Base-by-base conservation (phyloP, 2,888 invertebrate genomes). In the Rhogogaster chlorosoma region DNA sequence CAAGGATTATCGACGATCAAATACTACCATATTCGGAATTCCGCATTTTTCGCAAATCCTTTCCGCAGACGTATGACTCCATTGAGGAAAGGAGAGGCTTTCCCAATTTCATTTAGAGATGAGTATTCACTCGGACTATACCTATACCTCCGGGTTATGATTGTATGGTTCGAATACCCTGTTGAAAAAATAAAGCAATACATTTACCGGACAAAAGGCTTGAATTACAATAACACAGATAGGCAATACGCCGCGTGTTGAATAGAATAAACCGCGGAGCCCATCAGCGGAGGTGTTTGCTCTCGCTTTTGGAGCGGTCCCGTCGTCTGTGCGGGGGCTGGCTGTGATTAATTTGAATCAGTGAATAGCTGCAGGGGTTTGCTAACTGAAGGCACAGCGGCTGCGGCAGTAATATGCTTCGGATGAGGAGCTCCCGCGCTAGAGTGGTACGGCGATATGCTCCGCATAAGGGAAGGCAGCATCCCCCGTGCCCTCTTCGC, bases 321-420 rank as follows among this genome's bases (percentile, higher is more conserved):
- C 83, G 45, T 67, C 83, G 80, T 67, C 67, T 57, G 78, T 57
- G 22, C 83, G 83, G 83, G 83, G 83, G 67, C 32, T 87, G 90
- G 92, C 90, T 91, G 93, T 93, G 93, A 93, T 93, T 93, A 93
- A 93, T 93, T 93, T 93, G 92, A 93, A 92, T 93, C 91, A 90
- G 92, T 92, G 92, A 93, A 93, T 93, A 90, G 92, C 90, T 91
- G 88, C 88, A 90, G 91, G 93, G 92, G 92, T 92, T 91, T 91
- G 90, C 89, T 88, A 89, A 90, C 90, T 88, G 90, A 91, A 90
- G 90, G 89, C 89, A 90, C 90, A 89, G 88, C 88, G 88, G 85
- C 85, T 70, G 42, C 83, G 42, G 86, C 86, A 85, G 89, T 89
- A 90, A 90, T 91, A 89, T 89, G 89, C 88, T 86, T 87, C 88